Evolutionary conservation across 1,140 invertebrate species (phyloP).

Genomic region (Pachyrhynchus sulphureomaculatus): DNA sequence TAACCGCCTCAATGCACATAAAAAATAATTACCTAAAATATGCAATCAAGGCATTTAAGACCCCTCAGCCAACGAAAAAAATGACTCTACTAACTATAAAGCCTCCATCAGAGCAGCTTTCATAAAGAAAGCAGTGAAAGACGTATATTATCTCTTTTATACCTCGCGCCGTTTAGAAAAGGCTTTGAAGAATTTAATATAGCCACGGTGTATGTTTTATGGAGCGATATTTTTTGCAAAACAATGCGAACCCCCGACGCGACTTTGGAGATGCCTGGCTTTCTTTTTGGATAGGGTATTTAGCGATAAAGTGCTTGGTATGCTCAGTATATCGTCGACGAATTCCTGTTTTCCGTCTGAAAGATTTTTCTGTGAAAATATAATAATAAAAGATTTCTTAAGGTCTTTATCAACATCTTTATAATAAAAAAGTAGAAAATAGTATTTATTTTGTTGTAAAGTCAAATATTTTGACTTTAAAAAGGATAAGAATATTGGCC

Average conservation of each 20-base stretch:
- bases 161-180: slow-evolving; percentile 29
- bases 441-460: too few species aligned
- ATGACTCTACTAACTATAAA: slow-evolving; percentile 11
- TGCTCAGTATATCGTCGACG: not conserved
- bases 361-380: too few species aligned
- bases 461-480: too few species aligned
- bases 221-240: slow-evolving; percentile 39
- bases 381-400: too few species aligned
- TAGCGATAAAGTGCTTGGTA: slow-evolving; percentile 2
- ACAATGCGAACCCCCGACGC: slow-evolving; percentile 22
- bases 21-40: slow-evolving; percentile 20
- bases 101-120: slow-evolving; percentile 5
- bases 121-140: slow-evolving; percentile 25
- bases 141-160: slow-evolving; percentile 31
- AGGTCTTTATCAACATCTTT: too few species aligned
- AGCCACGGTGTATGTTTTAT: slow-evolving; percentile 38
- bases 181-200: slow-evolving; percentile 34
- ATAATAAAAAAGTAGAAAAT: not conserved
- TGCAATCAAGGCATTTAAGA: slow-evolving; percentile 2
- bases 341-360: too few species aligned
- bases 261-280: not conserved
- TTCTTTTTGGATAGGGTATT: slow-evolving; percentile 3
- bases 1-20: not conserved
- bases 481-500: too few species aligned
- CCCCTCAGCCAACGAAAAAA: slow-evolving; percentile 4